Evolutionary conservation across 2,797 vertebrate species (phyloP).

Genomic region (Thamnophis elegans): DNA sequence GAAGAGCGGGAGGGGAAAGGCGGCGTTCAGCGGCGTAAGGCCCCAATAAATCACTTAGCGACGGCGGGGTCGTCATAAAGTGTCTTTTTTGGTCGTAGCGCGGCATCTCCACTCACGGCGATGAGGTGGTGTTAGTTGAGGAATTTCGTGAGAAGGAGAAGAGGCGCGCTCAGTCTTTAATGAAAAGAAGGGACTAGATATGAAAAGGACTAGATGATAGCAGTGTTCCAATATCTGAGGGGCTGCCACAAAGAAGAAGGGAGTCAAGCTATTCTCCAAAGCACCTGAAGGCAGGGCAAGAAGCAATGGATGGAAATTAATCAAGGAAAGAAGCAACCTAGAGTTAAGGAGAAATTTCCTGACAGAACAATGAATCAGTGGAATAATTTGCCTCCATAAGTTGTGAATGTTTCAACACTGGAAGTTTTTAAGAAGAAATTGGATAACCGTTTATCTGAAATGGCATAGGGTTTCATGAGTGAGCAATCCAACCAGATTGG

Average conservation of each 20-base stretch:
- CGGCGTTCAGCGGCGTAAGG: not conserved
- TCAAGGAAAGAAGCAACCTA: not conserved
- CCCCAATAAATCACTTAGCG: not conserved
- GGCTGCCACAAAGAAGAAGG: not conserved
- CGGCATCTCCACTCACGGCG: not conserved
- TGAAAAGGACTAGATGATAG: not conserved
- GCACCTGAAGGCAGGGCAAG: not conserved
- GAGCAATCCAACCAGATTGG: not conserved
- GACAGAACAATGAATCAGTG: not conserved
- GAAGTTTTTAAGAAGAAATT: not conserved
- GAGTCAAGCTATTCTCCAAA: not conserved
- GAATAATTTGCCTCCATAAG: not conserved
- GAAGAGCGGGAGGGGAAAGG: not conserved
- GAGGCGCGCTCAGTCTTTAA: not conserved
- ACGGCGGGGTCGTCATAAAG: not conserved
- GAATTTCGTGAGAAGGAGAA: not conserved
- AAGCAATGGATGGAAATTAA: not conserved
- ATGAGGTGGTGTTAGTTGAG: not conserved
- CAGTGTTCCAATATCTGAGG: not conserved
- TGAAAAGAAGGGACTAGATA: not conserved
- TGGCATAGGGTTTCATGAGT: not conserved
- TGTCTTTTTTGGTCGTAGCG: not conserved
- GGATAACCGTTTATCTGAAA: not conserved
- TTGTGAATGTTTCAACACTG: not conserved
- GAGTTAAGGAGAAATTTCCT: not conserved